These are phyloP conservation scores for Dryocosmus kuriphilus DNA, from an alignment of 2,888 invertebrate genomes.

Conservation along the genomic window DNA sequence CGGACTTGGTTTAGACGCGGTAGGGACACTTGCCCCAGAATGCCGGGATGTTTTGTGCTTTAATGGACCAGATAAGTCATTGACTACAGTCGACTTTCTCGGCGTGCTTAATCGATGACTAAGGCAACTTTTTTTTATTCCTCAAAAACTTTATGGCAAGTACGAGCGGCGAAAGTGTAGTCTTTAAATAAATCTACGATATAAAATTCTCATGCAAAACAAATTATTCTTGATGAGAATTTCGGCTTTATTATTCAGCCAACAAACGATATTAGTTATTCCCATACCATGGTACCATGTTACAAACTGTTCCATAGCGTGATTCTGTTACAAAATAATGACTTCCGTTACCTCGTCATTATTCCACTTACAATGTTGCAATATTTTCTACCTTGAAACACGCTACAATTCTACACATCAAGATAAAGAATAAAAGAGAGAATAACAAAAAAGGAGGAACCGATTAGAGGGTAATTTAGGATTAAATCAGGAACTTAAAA, in stretches of 20 bases:
- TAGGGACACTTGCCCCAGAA: constrained; percentile 1
- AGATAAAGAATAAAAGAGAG: not conserved
- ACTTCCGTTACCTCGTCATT: constrained; percentile 26
- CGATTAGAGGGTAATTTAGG: constrained; percentile 23
- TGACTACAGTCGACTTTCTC: constrained; percentile 14
- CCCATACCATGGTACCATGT: constrained; percentile 20
- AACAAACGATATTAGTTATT: constrained; percentile 7
- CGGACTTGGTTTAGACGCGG: constrained; percentile 37
- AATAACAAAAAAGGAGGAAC: not conserved
- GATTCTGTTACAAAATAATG: constrained; percentile 23
- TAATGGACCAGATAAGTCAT: constrained; percentile 37
- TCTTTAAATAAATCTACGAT: not conserved
- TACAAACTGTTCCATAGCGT: constrained; percentile 26
- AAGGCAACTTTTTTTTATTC: not conserved
- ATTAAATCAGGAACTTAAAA: constrained; percentile 36
- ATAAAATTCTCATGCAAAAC: not conserved
- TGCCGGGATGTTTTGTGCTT: constrained; percentile 25
- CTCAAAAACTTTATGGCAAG: not conserved
- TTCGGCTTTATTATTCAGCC: not conserved
- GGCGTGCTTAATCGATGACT: constrained; percentile 14
- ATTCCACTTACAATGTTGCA: constrained; percentile 8
- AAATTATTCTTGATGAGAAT: constrained; percentile 1
- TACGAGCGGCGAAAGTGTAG: not conserved
- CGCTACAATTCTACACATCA: not conserved
- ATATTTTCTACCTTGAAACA: constrained; percentile 1